Percentiles rank a stretch among this genome's conserved stretches.
Evolutionary conservation across 1,140 invertebrate species (phyloP).

Genomic region (Zaprionus vittiger): DNA sequence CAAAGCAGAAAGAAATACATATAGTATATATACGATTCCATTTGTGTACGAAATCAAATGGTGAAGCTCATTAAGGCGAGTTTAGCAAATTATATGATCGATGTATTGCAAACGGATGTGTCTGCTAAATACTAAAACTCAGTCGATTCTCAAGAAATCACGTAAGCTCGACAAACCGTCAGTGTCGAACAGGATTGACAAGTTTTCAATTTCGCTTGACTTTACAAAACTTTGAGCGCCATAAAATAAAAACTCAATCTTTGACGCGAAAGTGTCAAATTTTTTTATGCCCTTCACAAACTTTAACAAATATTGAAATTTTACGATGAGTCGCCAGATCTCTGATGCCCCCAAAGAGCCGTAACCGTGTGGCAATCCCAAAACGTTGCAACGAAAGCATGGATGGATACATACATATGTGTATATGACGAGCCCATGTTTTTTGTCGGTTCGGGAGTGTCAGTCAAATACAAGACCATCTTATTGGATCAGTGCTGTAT

Average conservation of each 20-base stretch:
- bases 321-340: slow-evolving; percentile 28
- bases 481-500: not conserved
- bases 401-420: not conserved
- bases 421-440: slow-evolving; percentile 30
- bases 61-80: slow-evolving; percentile 58
- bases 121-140: slow-evolving; percentile 25
- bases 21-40: not conserved
- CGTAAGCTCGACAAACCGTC: slow-evolving; percentile 53
- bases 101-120: slow-evolving; percentile 55
- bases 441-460: slow-evolving; percentile 18
- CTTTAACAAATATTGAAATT: slow-evolving; percentile 62
- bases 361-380: slow-evolving; percentile 25
- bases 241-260: slow-evolving; percentile 16
- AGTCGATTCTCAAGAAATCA: slow-evolving; percentile 59
- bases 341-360: slow-evolving; percentile 17
- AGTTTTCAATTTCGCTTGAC: slow-evolving; percentile 60
- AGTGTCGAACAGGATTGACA: slow-evolving; percentile 62
- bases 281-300: slow-evolving; percentile 71
- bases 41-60: slow-evolving; percentile 29
- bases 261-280: slow-evolving; percentile 72
- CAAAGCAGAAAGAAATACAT: not conserved
- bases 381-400: slow-evolving; percentile 2
- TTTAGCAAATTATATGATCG: slow-evolving; percentile 76
- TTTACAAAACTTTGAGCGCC: slow-evolving; percentile 24
- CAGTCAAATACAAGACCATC: not conserved